Conservation (phyloP, 1,140 invertebrate genomes). For the Cydia splendana region DNA sequence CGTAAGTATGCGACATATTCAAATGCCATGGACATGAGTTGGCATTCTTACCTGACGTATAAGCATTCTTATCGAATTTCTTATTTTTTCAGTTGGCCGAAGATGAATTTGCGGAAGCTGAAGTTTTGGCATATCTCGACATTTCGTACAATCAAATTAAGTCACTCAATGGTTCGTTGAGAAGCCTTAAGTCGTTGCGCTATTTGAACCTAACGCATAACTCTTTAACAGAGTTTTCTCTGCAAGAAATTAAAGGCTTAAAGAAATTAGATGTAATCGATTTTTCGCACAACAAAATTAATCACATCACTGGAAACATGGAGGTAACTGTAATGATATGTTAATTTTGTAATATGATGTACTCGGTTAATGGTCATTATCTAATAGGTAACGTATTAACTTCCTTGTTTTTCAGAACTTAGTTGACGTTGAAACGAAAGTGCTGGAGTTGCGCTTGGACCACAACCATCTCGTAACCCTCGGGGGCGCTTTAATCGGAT, state of each 20-base stretch:
- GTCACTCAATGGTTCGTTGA: conserved; percentile 86
- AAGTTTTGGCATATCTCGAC: conserved; percentile 83
- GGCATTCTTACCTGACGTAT: not conserved
- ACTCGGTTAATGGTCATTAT: not conserved
- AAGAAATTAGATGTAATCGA: conserved; percentile 84
- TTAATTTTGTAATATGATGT: not conserved
- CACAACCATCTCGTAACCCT: conserved; percentile 85
- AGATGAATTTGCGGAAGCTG: conserved; percentile 86
- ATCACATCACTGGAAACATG: conserved; percentile 82
- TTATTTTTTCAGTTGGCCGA: conserved; percentile 82
- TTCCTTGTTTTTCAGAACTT: conserved; percentile 81
- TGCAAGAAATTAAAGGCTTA: conserved; percentile 87
- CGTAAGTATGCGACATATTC: conserved; percentile 75
- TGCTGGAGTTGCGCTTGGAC: conserved; percentile 86
- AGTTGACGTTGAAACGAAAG: conserved; percentile 85
- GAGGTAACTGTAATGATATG: conserved; percentile 79
- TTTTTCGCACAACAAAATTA: conserved; percentile 88
- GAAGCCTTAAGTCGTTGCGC: conserved; percentile 83
- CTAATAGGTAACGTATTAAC: not conserved
- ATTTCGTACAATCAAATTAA: conserved; percentile 86
- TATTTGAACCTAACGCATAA: conserved; percentile 88
- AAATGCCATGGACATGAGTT: not conserved
- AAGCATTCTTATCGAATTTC: conserved; percentile 32
- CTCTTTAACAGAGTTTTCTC: conserved; percentile 86
- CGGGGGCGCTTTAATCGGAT: conserved; percentile 86